Conservation (phyloP, 2,888 invertebrate genomes). For the Agrochola circellaris region DNA sequence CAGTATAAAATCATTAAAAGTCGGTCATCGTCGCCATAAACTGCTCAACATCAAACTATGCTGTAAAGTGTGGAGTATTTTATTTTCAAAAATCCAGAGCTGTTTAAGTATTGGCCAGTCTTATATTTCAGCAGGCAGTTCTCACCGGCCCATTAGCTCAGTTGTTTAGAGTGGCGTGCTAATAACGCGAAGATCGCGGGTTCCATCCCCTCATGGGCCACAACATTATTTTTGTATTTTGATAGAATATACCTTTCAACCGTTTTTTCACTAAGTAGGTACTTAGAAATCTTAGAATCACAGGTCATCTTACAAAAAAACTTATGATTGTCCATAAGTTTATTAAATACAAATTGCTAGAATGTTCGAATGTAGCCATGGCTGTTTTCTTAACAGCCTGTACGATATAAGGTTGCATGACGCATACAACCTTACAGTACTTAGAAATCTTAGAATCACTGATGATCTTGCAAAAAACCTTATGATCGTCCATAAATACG, state of each 20-base stretch:
- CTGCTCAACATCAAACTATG: neutral
- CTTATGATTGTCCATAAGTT: neutral
- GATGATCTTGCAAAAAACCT: neutral
- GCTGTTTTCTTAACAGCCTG: too few species aligned
- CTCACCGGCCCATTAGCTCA: slow-evolving; percentile 48
- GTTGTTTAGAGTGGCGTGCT: slow-evolving; percentile 63
- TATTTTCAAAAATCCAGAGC: neutral
- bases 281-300: neutral
- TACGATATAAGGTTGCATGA: too few species aligned
- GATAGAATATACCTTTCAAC: neutral
- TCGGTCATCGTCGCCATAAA: too few species aligned
- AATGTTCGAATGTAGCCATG: too few species aligned
- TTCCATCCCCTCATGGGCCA: slow-evolving; percentile 64
- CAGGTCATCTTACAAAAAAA: neutral
- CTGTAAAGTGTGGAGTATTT: neutral
- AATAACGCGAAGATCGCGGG: slow-evolving; percentile 63
- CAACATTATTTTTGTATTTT: neutral
- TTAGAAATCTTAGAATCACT: neutral
- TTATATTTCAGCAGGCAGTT: neutral
- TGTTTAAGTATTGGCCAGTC: neutral
- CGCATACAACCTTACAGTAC: neutral
- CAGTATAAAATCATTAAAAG: too few species aligned
- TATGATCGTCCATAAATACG: slow-evolving; percentile 5
- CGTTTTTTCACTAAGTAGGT: neutral
- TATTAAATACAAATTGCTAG: too few species aligned